phyloP scores from a whole-genome alignment of 2,797 vertebrate genomes.

The Gobio occitaniae region DNA sequence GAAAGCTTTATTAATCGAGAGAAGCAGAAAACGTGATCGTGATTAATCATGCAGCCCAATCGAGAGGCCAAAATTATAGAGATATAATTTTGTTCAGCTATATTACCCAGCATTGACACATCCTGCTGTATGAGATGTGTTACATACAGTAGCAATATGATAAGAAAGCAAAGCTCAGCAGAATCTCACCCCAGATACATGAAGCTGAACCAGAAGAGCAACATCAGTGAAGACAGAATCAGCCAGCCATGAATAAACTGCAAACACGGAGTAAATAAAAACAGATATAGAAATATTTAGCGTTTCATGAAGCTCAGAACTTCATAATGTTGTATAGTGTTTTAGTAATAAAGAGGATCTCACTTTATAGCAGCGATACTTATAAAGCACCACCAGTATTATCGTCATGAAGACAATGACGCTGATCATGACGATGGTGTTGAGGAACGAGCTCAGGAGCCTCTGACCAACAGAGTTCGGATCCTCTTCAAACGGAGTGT shows the following conservation, averaged over 20 bases:
- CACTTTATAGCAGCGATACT: conserved; percentile 97
- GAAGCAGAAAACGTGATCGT: background rate
- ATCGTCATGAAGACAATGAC: conserved; percentile 95
- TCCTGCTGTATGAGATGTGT: background rate
- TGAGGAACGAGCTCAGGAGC: conserved; percentile 91
- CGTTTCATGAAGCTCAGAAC: background rate
- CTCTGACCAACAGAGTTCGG: conserved; percentile 87
- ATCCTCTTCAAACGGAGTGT: conserved; percentile 94
- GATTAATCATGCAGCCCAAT: no score
- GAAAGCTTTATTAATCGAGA: background rate
- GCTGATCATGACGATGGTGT: conserved; percentile 95
- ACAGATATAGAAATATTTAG: background rate
- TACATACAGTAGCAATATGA: background rate
- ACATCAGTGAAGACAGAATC: conserved; percentile 94
- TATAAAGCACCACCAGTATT: conserved; percentile 92
- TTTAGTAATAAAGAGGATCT: conserved; percentile 1
- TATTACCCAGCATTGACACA: background rate
- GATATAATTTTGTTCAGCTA: background rate
- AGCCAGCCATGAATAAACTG: conserved; percentile 98
- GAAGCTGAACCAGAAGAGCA: conserved; percentile 95
- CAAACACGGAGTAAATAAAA: conserved; percentile 24
- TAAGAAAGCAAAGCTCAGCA: conserved; percentile 4
- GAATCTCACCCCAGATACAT: conserved; percentile 91
- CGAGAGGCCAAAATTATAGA: background rate
- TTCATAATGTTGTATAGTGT: background rate